Percentiles rank a stretch among this genome's conserved stretches.
phyloP scores from a whole-genome alignment of 2,888 invertebrate genomes.

The Rhingia campestris region DNA sequence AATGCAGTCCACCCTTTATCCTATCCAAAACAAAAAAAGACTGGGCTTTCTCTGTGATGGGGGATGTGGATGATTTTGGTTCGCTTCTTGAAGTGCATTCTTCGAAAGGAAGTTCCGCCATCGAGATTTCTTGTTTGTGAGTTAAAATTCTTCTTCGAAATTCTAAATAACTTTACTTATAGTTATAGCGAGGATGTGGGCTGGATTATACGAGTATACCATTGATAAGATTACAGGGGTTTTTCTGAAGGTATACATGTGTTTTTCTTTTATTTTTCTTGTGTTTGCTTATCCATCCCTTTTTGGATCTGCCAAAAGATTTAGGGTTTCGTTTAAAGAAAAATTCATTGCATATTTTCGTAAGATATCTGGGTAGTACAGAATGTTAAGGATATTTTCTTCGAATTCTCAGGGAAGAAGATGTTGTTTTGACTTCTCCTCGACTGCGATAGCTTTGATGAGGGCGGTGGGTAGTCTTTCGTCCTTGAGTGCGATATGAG shows the following conservation, averaged over 20 bases:
- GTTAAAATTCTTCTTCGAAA: slow-evolving; percentile 71
- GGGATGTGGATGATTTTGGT: slow-evolving; percentile 43
- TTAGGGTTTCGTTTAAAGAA: slow-evolving; percentile 57
- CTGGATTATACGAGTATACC: slow-evolving; percentile 60
- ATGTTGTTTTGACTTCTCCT: slow-evolving; percentile 21
- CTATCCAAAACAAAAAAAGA: slow-evolving; percentile 5
- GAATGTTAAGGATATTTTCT: slow-evolving; percentile 66
- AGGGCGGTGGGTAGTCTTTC: slow-evolving; percentile 29
- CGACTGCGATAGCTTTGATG: neutral
- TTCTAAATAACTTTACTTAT: slow-evolving; percentile 72
- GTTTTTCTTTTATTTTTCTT: slow-evolving; percentile 34
- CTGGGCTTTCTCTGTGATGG: slow-evolving; percentile 8
- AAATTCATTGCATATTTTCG: slow-evolving; percentile 72
- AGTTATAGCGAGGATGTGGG: slow-evolving; percentile 64
- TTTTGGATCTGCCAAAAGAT: slow-evolving; percentile 28
- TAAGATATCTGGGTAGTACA: slow-evolving; percentile 50
- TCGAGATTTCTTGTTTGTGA: slow-evolving; percentile 68
- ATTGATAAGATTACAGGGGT: slow-evolving; percentile 66
- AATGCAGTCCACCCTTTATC: slow-evolving; percentile 60
- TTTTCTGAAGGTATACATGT: slow-evolving; percentile 18
- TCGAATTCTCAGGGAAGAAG: slow-evolving; percentile 55
- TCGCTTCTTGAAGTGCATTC: slow-evolving; percentile 62
- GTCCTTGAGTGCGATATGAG: slow-evolving; percentile 43
- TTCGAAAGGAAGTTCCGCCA: slow-evolving; percentile 52
- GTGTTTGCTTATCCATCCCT: slow-evolving; percentile 21